Conservation (phyloP, 2,888 invertebrate genomes). For the Lithodes maja region DNA sequence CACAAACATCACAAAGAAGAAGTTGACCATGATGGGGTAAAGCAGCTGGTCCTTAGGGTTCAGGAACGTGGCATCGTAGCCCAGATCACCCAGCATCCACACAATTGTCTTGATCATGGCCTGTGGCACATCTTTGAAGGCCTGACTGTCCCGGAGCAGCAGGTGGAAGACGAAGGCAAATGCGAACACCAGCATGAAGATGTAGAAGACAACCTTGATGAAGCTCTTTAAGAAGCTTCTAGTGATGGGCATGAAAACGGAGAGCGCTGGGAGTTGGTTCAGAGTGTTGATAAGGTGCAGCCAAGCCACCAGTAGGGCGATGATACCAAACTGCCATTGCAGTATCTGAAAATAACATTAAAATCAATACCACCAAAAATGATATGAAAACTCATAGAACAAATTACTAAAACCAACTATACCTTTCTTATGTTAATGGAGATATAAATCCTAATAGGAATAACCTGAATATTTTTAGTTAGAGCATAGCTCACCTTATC, state of each 20-base stretch:
- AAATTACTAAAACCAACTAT: too few relatives aligned
- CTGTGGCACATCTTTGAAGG: conserved; percentile 47
- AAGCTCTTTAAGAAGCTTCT: conserved; percentile 52
- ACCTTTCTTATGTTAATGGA: too few relatives aligned
- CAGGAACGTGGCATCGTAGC: conserved; percentile 66
- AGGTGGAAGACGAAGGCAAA: conserved; percentile 65
- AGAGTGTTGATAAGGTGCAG: conserved; percentile 57
- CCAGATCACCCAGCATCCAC: conserved; percentile 68
- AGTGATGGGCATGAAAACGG: conserved; percentile 64
- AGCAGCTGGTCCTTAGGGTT: conserved; percentile 34
- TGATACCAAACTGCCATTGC: conserved; percentile 62
- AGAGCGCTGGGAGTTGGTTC: conserved; percentile 55
- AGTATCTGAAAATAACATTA: conserved; percentile 36
- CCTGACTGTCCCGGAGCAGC: conserved; percentile 35
- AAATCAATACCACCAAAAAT: background rate
- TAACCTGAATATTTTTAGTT: too few relatives aligned
- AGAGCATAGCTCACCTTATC: too few relatives aligned
- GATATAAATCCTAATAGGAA: too few relatives aligned
- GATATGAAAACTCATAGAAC: too few relatives aligned
- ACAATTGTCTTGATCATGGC: conserved; percentile 67
- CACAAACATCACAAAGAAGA: conserved; percentile 65
- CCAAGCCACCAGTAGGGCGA: conserved; percentile 57
- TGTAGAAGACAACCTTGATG: conserved; percentile 48
- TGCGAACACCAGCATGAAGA: conserved; percentile 42
- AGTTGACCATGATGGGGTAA: conserved; percentile 57